phyloP scores from a whole-genome alignment of 2,888 invertebrate species.

The Elmis aenea region DNA sequence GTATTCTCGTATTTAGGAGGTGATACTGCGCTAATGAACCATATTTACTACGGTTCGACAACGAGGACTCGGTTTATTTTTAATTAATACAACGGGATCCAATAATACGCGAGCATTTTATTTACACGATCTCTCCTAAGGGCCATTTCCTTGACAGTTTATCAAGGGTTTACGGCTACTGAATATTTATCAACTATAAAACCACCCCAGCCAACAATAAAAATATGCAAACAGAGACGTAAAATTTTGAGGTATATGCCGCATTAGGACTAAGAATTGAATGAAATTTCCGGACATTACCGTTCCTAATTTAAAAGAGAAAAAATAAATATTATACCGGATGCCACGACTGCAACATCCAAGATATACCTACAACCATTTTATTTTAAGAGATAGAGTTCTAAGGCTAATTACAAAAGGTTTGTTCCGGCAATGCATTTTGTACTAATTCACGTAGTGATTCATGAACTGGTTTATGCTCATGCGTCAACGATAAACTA shows the following conservation, averaged over 20 bases:
- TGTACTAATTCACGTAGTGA: no score
- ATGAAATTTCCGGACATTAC: slow-evolving; percentile 13
- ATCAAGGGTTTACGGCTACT: slow-evolving; percentile 20
- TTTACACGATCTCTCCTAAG: slow-evolving; percentile 12
- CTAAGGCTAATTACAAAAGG: no score
- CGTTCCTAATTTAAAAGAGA: slow-evolving; percentile 20
- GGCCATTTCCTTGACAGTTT: slow-evolving; percentile 16
- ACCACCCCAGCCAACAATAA: slow-evolving; percentile 20
- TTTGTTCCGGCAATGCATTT: no score
- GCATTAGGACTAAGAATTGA: slow-evolving; percentile 14
- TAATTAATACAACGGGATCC: slow-evolving; percentile 12
- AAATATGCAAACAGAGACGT: slow-evolving; percentile 23
- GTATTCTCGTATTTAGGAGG: slow-evolving; percentile 8
- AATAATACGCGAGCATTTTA: slow-evolving; percentile 13
- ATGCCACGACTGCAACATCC: no score
- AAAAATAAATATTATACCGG: no score
- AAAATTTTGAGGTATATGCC: slow-evolving; percentile 18
- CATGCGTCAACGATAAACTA: no score
- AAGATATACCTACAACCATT: no score
- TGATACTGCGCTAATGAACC: slow-evolving; percentile 12
- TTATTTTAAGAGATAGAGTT: no score
- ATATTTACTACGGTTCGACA: slow-evolving; percentile 12
- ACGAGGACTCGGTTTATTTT: slow-evolving; percentile 14
- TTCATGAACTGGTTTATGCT: no score
- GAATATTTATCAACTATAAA: slow-evolving; percentile 24